Evolutionary conservation across 2,113 vertebrate species (phyloP).

Genomic region (Monopterus albus): DNA sequence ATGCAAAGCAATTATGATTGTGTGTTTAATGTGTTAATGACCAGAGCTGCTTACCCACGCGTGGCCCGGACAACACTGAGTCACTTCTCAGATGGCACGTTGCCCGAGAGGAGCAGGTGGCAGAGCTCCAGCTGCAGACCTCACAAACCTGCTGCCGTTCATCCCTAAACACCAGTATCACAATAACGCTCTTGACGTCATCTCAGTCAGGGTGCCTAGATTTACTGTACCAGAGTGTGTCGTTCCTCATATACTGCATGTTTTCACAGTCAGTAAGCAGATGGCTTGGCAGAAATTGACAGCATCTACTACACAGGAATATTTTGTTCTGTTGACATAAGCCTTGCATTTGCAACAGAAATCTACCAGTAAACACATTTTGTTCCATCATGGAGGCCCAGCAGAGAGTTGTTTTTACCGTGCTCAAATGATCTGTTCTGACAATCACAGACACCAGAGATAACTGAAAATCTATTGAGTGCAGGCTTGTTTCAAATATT

Average conservation of each 20-base stretch:
- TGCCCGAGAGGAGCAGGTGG: slow-evolving; percentile 61
- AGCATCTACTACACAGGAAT: background rate
- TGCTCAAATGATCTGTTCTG: no score
- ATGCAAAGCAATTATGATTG: slow-evolving; percentile 50
- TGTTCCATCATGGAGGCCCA: background rate
- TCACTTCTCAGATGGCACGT: slow-evolving; percentile 62
- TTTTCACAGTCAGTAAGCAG: slow-evolving; percentile 21
- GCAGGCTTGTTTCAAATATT: no score
- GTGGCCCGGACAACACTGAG: slow-evolving; percentile 64
- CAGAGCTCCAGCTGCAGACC: slow-evolving; percentile 23
- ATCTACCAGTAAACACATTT: background rate
- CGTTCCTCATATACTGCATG: slow-evolving; percentile 19
- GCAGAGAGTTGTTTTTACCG: background rate
- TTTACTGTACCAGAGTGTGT: background rate
- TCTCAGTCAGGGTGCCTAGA: background rate
- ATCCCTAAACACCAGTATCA: slow-evolving; percentile 8
- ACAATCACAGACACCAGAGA: no score
- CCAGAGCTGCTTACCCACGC: slow-evolving; percentile 55
- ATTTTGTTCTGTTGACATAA: background rate
- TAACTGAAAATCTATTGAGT: no score
- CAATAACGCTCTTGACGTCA: background rate
- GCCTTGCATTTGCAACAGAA: background rate
- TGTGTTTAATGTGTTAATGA: slow-evolving; percentile 81
- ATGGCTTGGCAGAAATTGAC: slow-evolving; percentile 21
- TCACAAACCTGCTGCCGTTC: background rate